phyloP scores from a whole-genome alignment of 2,113 vertebrate species.

The Odontesthes bonariensis region DNA sequence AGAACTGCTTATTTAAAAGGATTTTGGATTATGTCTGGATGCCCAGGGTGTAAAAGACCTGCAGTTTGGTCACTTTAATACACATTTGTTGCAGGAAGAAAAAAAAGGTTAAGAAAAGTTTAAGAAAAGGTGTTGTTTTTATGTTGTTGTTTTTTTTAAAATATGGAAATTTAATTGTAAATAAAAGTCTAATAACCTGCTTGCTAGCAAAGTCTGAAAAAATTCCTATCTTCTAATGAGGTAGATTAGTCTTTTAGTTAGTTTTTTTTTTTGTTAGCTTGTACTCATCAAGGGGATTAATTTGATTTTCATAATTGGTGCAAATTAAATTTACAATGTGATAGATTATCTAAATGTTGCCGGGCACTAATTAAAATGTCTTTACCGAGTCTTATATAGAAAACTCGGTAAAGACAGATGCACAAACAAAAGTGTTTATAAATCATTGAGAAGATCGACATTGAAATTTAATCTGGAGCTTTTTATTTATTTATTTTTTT shows the following conservation, averaged over 20 bases:
- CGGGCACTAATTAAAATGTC: neutral
- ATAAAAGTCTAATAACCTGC: too few species aligned
- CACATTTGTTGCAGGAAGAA: neutral
- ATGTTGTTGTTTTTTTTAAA: too few species aligned
- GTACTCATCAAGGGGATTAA: neutral
- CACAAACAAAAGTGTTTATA: neutral
- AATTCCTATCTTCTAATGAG: too few species aligned
- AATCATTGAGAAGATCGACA: neutral
- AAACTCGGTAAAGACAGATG: too few species aligned
- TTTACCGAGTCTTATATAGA: neutral
- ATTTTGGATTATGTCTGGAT: conserved; percentile 38
- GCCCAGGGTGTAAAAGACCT: neutral
- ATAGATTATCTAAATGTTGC: neutral
- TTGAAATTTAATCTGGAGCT: neutral
- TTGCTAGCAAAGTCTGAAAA: too few species aligned
- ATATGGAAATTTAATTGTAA: neutral
- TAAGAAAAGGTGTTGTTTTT: neutral
- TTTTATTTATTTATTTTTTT: neutral
- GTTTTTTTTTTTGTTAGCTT: neutral
- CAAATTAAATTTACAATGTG: neutral
- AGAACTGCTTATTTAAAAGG: conserved; percentile 32
- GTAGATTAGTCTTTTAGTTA: too few species aligned
- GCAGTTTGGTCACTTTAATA: conserved; percentile 27
- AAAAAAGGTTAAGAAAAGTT: conserved; percentile 1
- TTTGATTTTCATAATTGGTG: neutral